Percentiles rank a stretch among this genome's conserved stretches.
These are phyloP conservation scores for Zeugodacus cucurbitae DNA, from an alignment of 1,140 invertebrate genomes.

Conservation along the genomic window DNA sequence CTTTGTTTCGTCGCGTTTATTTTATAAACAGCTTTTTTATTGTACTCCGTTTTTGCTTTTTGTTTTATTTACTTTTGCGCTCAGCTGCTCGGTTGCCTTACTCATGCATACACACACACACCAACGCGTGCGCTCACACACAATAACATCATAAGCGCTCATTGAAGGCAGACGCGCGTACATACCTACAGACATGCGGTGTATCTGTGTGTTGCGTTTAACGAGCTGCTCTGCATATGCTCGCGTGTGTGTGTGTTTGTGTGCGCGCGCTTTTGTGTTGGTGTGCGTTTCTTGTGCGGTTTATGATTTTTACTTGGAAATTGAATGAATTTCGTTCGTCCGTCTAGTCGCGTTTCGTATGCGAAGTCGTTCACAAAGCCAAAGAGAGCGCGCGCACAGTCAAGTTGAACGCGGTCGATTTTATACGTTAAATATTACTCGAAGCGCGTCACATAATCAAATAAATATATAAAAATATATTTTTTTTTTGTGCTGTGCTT, in stretches of 20 bases:
- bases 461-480: not conserved
- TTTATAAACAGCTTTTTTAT: not conserved
- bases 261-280: not conserved
- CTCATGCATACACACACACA: not conserved
- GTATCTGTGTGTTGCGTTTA: not conserved
- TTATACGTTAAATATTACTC: not conserved
- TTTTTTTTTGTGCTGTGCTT: not conserved
- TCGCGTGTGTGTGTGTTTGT: not conserved
- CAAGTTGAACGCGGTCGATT: not conserved
- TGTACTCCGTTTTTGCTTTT: not conserved
- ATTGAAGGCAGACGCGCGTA: not conserved
- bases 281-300: constrained; percentile 37
- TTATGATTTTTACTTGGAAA: constrained; percentile 46
- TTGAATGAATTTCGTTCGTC: constrained; percentile 65
- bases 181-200: not conserved
- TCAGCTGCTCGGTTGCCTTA: constrained; percentile 19
- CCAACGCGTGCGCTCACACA: not conserved
- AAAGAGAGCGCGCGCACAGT: not conserved
- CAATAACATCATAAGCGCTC: no score
- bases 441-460: not conserved
- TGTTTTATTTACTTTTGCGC: constrained; percentile 1
- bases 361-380: constrained; percentile 43
- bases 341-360: constrained; percentile 63
- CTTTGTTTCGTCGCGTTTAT: not conserved
- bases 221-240: not conserved